Percentiles rank a stretch among this genome's conserved stretches.
These are phyloP conservation scores for Hoplias malabaricus DNA, from an alignment of 2,113 vertebrate species.

Conservation along the genomic window DNA sequence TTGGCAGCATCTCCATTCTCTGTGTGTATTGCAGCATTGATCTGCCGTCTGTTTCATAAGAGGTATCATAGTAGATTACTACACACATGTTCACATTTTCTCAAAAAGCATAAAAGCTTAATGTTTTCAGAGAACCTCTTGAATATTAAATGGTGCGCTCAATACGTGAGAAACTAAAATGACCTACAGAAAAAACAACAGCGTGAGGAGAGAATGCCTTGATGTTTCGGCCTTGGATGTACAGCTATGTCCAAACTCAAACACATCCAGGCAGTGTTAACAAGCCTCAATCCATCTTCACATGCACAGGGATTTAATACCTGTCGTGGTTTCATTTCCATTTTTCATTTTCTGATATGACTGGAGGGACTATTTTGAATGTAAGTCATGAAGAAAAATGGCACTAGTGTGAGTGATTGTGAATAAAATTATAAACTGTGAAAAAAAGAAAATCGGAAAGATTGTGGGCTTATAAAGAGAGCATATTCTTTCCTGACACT, in stretches of 20 bases:
- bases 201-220: constrained; percentile 30
- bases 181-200: constrained; percentile 27
- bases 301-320: constrained; percentile 42
- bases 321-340: constrained; percentile 11
- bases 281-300: constrained; percentile 26
- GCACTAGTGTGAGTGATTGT: constrained; percentile 24
- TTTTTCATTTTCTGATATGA: constrained; percentile 2
- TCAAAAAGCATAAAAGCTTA: constrained; percentile 32
- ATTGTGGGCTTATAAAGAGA: too few species aligned
- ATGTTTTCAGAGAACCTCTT: constrained; percentile 46
- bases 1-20: neutral
- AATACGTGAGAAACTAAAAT: constrained; percentile 44
- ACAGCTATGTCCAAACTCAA: constrained; percentile 20
- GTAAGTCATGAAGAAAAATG: constrained; percentile 35
- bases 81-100: constrained; percentile 29
- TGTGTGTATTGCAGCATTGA: constrained; percentile 35
- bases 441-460: too few species aligned
- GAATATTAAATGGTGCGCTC: constrained; percentile 59
- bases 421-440: constrained; percentile 54
- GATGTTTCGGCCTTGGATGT: constrained; percentile 16
- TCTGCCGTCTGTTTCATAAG: constrained; percentile 27
- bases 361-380: constrained; percentile 49
- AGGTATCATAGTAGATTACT: constrained; percentile 42
- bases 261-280: constrained; percentile 36
- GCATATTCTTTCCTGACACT: too few species aligned